phyloP scores from a whole-genome alignment of 2,113 vertebrate species.

The Limnothrissa miodon region DNA sequence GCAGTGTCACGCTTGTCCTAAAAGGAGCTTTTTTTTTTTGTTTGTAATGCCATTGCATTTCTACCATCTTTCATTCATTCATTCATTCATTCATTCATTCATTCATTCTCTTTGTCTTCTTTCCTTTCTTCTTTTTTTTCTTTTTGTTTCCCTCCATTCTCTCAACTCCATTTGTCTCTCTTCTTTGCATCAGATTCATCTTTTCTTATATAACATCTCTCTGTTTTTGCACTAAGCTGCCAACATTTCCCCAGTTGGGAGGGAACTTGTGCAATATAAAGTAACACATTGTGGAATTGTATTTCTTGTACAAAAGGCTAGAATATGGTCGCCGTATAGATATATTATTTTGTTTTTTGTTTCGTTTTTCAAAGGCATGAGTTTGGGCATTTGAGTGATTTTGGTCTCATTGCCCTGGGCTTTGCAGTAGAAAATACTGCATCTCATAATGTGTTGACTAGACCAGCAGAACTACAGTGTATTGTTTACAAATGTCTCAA shows the following conservation, averaged over 20 bases:
- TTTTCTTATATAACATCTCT: not conserved
- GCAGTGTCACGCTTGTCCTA: not conserved
- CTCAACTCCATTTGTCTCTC: not conserved
- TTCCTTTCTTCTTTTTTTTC: not conserved
- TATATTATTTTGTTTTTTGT: not conserved
- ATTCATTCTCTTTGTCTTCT: not conserved
- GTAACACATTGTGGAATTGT: not conserved
- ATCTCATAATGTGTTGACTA: not conserved
- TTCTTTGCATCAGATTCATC: not conserved
- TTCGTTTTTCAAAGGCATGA: not conserved
- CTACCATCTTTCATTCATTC: not conserved
- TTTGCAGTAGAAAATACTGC: conserved; percentile 33
- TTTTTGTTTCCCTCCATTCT: not conserved
- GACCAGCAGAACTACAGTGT: conserved; percentile 3
- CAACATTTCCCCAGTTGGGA: not conserved
- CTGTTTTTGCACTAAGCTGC: not conserved
- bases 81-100: not conserved
- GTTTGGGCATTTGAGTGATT: not conserved
- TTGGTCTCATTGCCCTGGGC: not conserved
- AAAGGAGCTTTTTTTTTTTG: not conserved
- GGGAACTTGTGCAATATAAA: conserved; percentile 26
- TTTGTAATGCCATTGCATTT: not conserved
- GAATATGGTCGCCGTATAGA: not conserved
- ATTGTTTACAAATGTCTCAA: conserved; percentile 16
- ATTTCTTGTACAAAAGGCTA: not conserved